These are phyloP conservation scores for Drosophila mercatorum DNA, from an alignment of 2,888 invertebrate species.

Conservation along the genomic window DNA sequence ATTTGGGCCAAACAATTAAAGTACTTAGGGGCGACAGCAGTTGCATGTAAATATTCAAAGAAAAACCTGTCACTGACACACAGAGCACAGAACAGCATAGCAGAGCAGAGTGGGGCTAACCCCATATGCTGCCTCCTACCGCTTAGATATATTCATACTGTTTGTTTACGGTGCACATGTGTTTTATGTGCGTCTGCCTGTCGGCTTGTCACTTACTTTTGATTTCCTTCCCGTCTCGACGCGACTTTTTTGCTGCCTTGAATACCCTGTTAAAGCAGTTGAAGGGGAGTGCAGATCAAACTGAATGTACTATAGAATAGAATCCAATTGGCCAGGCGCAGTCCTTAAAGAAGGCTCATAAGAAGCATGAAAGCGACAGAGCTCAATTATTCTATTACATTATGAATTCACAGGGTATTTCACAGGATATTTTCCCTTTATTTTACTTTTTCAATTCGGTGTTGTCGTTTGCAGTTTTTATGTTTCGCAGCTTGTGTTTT, in stretches of 20 bases:
- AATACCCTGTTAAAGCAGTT: slow-evolving; percentile 22
- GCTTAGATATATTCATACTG: slow-evolving; percentile 52
- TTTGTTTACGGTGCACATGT: slow-evolving; percentile 80
- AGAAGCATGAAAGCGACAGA: too few species aligned
- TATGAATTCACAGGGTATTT: not conserved
- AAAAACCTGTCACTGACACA: slow-evolving; percentile 64
- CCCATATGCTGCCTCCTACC: not conserved
- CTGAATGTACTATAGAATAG: not conserved
- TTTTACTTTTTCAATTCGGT: not conserved
- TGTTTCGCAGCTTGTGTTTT: slow-evolving; percentile 64
- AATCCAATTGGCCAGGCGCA: too few species aligned
- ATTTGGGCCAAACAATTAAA: slow-evolving; percentile 68
- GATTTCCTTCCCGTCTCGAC: slow-evolving; percentile 65
- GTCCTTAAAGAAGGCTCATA: too few species aligned
- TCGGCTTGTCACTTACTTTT: slow-evolving; percentile 79
- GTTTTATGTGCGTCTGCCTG: slow-evolving; percentile 76
- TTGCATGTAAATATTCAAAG: slow-evolving; percentile 62
- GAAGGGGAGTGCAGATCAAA: not conserved
- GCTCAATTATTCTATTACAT: too few species aligned
- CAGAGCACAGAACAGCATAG: slow-evolving; percentile 11
- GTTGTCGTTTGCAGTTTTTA: slow-evolving; percentile 30
- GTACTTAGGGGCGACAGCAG: slow-evolving; percentile 56
- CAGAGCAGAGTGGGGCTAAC: slow-evolving; percentile 31
- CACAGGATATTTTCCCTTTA: slow-evolving; percentile 1
- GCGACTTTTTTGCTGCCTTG: slow-evolving; percentile 17